Conservation (phyloP, 2,888 invertebrate genomes). For the Dendrolimus houi region DNA sequence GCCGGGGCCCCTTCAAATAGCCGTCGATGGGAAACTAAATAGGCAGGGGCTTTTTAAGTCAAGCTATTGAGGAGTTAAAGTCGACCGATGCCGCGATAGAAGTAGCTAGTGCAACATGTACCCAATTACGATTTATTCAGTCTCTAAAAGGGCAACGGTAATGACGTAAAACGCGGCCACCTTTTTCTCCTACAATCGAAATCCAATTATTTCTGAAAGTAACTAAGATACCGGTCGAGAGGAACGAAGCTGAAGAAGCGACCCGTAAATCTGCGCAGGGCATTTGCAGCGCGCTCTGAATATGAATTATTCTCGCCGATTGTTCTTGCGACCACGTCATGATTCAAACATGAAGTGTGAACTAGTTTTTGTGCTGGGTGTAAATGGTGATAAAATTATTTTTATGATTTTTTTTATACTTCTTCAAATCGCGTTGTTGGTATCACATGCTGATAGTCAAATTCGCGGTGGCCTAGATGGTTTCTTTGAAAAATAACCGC, state of each 20-base stretch:
- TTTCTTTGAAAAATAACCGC: conserved; percentile 37
- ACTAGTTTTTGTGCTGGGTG: conserved; percentile 68
- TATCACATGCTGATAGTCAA: conserved; percentile 39
- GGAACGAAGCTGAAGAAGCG: conserved; percentile 46
- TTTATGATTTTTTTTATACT: no score
- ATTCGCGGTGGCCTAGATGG: conserved; percentile 44
- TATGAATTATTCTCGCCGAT: conserved; percentile 74
- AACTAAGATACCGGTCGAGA: conserved; percentile 62
- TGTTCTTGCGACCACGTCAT: conserved; percentile 70
- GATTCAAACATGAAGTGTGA: conserved; percentile 76
- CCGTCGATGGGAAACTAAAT: conserved; percentile 60
- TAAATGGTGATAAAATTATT: conserved; percentile 10
- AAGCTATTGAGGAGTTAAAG: conserved; percentile 54
- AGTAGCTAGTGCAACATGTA: conserved; percentile 32
- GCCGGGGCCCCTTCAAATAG: conserved; percentile 57
- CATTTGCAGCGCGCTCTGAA: conserved; percentile 71
- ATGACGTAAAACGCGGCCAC: conserved; percentile 55
- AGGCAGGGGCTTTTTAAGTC: conserved; percentile 51
- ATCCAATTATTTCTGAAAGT: conserved; percentile 73
- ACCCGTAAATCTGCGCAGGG: conserved; percentile 61
- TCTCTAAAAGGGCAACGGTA: conserved; percentile 67
- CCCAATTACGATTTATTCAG: conserved; percentile 68
- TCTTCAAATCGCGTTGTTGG: no score
- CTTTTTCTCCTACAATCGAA: conserved; percentile 68
- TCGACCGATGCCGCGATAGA: conserved; percentile 54